Base-by-base conservation (phyloP, 2,888 invertebrate genomes). In the Pyrrhia umbra region DNA sequence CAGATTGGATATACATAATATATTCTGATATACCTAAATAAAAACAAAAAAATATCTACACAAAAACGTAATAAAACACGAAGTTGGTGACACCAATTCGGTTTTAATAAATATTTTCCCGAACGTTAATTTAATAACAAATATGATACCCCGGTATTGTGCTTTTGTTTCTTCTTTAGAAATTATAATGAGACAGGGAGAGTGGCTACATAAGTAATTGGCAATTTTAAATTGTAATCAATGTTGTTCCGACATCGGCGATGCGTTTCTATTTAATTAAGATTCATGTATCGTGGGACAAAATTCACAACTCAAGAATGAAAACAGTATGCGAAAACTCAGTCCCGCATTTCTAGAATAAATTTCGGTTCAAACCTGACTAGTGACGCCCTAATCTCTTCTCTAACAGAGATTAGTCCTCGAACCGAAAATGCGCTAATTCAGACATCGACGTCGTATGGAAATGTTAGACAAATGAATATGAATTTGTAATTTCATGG, bases 101-200 rank as follows among this genome's bases (percentile, higher is more conserved):
- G 47, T 57, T 59, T 47, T 50, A 18, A 58, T 49, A 56, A 52
- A 52, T 74, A 46, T 67, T 46, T 37, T 46, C 40, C 23, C 9
- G 50, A 40, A 75, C 50, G 25, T 60, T 68, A 62, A 62, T 71
- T 57, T 61, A n/a, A 23, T 56, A 57, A 52, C 47, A 20, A 69
- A 69, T 18, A 50, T 52, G 62, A 71, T 62, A 61, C 68, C 49
- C 9, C 58, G 27, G 50, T 69, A 54, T 56, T 61, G 43, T 21
- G 20, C 25, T 43, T 52, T 47, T 52, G 30, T 75, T 69, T 75
- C 23, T 18, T 37, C 30, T 46, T 37, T 56, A 45, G 16, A 69
- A 37, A 57, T 69, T 69, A 37, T 57, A 56, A 56, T 45, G 47
- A 75, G 45, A 52, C 49, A 37, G 18, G 34, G 57, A 50, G 23